Conservation (phyloP, 2,888 invertebrate species). For the Drosophila buzzatii region DNA sequence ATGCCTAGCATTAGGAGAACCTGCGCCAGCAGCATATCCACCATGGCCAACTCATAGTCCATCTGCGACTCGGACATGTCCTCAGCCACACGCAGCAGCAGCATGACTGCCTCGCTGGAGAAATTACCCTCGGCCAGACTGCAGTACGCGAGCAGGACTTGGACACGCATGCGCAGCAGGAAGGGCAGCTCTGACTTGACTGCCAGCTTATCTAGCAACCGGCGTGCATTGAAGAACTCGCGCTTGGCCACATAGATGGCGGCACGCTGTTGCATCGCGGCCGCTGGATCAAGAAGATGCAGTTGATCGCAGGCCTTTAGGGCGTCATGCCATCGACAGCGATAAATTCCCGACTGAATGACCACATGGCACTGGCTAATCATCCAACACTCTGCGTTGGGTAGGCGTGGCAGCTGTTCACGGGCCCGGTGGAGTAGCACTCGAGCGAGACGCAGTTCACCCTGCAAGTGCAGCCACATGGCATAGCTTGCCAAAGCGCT, state of each 20-base stretch:
- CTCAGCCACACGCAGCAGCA: conserved; percentile 90
- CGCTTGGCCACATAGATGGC: conserved; percentile 84
- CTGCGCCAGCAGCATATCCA: conserved; percentile 92
- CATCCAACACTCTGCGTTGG: conserved; percentile 89
- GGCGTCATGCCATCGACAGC: conserved; percentile 89
- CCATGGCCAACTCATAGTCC: conserved; percentile 90
- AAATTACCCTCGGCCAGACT: conserved; percentile 86
- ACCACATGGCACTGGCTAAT: conserved; percentile 87
- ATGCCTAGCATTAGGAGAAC: conserved; percentile 90
- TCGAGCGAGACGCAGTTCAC: conserved; percentile 87
- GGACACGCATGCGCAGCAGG: conserved; percentile 87
- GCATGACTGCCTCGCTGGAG: conserved; percentile 87
- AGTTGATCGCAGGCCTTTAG: conserved; percentile 89
- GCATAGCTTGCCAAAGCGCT: conserved; percentile 90
- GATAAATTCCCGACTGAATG: conserved; percentile 86
- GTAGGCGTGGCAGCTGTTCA: conserved; percentile 88
- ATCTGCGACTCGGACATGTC: conserved; percentile 91
- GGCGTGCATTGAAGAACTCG: conserved; percentile 83
- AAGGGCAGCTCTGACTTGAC: conserved; percentile 84
- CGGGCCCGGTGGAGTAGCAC: conserved; percentile 88
- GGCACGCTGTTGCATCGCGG: conserved; percentile 87
- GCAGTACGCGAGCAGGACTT: conserved; percentile 89
- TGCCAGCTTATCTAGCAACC: conserved; percentile 78
- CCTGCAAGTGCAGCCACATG: conserved; percentile 84
- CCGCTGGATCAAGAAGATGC: conserved; percentile 88